Evolutionary conservation across 2,113 vertebrate species (phyloP).

Genomic region (Anarrhichthys ocellatus): DNA sequence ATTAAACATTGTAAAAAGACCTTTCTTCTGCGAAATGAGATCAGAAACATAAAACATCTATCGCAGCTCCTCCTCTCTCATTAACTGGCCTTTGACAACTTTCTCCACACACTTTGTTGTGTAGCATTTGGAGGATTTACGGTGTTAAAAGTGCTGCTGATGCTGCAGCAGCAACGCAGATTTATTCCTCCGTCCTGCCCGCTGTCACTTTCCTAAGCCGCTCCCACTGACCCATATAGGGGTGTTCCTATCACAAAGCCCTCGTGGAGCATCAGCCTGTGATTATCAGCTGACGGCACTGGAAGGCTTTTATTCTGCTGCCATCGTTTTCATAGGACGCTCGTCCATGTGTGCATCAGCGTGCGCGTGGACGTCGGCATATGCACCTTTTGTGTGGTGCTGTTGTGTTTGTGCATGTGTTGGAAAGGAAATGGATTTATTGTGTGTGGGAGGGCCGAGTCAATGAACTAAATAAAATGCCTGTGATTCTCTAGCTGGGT

Average conservation of each 20-base stretch:
- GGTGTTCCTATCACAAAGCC: slow-evolving; percentile 59
- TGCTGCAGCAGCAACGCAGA: slow-evolving; percentile 54
- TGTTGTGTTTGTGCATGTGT: slow-evolving; percentile 47
- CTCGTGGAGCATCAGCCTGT: slow-evolving; percentile 50
- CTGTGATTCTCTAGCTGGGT: slow-evolving; percentile 41
- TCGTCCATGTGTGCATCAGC: neutral
- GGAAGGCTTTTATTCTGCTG: slow-evolving; percentile 38
- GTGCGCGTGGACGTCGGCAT: neutral
- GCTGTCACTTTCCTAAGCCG: slow-evolving; percentile 60
- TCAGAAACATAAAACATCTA: neutral
- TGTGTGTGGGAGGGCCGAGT: slow-evolving; percentile 36
- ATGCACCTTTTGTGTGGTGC: slow-evolving; percentile 17
- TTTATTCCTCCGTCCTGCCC: slow-evolving; percentile 60
- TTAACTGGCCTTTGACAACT: neutral
- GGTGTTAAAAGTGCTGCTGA: slow-evolving; percentile 29
- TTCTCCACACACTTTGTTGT: neutral
- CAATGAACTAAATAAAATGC: slow-evolving; percentile 60
- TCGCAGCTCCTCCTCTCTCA: neutral
- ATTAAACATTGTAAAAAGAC: neutral
- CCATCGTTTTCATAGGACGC: neutral
- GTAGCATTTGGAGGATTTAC: slow-evolving; percentile 24
- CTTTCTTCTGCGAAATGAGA: neutral
- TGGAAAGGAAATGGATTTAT: slow-evolving; percentile 2
- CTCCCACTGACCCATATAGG: slow-evolving; percentile 76
- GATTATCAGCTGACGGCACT: slow-evolving; percentile 63